phyloP scores from a whole-genome alignment of 2,888 invertebrate genomes.

The Euplexia lucipara region DNA sequence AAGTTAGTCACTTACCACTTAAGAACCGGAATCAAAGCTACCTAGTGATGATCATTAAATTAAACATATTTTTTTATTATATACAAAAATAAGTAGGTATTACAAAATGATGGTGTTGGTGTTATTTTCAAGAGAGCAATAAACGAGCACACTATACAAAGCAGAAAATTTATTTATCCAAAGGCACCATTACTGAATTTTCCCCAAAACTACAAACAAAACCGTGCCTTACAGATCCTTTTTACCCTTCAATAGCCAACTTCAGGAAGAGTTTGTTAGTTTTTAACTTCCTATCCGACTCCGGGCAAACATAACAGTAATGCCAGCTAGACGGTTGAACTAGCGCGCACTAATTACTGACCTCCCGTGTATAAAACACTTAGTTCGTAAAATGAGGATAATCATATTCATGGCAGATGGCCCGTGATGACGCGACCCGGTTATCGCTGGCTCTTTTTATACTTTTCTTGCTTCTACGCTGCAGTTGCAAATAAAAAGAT shows the following conservation, averaged over 20 bases:
- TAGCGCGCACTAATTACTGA: slow-evolving; percentile 52
- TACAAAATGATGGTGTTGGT: too few relatives aligned
- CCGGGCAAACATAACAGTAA: slow-evolving; percentile 32
- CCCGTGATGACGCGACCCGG: slow-evolving; percentile 47
- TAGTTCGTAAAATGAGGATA: slow-evolving; percentile 57
- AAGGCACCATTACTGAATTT: background rate
- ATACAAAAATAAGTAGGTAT: too few relatives aligned
- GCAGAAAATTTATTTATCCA: background rate
- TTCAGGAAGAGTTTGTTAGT: slow-evolving; percentile 30
- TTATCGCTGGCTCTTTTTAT: slow-evolving; percentile 37
- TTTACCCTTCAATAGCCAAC: slow-evolving; percentile 19
- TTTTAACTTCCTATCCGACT: slow-evolving; percentile 41
- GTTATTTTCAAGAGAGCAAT: too few relatives aligned
- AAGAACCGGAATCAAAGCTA: background rate
- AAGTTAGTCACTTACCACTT: too few relatives aligned
- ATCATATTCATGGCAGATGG: slow-evolving; percentile 57
- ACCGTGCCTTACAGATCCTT: slow-evolving; percentile 11
- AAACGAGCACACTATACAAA: background rate
- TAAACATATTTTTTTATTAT: too few relatives aligned
- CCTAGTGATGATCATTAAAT: background rate
- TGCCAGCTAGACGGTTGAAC: slow-evolving; percentile 23
- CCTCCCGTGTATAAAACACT: slow-evolving; percentile 51
- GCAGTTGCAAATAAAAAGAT: slow-evolving; percentile 29
- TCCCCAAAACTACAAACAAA: background rate
- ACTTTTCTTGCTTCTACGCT: slow-evolving; percentile 14